These are phyloP conservation scores for Eretmochelys imbricata DNA, from an alignment of 2,113 vertebrate genomes.

Conservation along the genomic window DNA sequence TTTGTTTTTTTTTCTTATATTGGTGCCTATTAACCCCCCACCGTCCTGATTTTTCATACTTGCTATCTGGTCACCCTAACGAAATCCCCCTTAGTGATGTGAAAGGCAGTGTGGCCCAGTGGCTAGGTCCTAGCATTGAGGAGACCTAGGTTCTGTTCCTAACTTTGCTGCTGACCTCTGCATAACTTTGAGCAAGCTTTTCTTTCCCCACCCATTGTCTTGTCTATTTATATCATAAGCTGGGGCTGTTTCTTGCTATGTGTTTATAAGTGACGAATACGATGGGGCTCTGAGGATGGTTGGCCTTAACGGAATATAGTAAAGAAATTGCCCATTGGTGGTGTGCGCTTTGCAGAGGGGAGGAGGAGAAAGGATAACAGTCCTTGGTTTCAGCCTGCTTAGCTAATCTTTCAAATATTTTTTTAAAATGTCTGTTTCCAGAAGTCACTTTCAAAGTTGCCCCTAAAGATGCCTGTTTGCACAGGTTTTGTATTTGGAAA, in stretches of 20 bases:
- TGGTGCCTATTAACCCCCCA: no score
- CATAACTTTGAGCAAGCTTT: not conserved
- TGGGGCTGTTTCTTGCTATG: fast-evolving
- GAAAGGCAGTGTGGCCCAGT: not conserved
- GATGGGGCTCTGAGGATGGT: fast-evolving
- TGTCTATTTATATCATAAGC: not conserved
- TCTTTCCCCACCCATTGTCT: fast-evolving
- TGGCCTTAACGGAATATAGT: not conserved
- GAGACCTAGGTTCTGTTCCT: not conserved
- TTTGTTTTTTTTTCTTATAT: no score
- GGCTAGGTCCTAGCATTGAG: fast-evolving
- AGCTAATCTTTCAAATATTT: conserved; percentile 54
- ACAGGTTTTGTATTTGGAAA: conserved; percentile 61
- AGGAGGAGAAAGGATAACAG: not conserved
- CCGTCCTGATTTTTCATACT: no score
- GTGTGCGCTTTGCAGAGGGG: fast-evolving
- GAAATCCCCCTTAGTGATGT: not conserved
- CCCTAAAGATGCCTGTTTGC: conserved; percentile 50
- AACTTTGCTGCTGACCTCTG: not conserved
- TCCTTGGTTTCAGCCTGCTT: conserved; percentile 52
- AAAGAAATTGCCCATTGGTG: not conserved
- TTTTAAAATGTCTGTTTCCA: conserved; percentile 38
- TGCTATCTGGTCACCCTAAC: no score
- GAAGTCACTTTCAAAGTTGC: conserved; percentile 56
- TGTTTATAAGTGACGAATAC: not conserved